phyloP scores from a whole-genome alignment of 2,888 invertebrate species.

The Apamea anceps region DNA sequence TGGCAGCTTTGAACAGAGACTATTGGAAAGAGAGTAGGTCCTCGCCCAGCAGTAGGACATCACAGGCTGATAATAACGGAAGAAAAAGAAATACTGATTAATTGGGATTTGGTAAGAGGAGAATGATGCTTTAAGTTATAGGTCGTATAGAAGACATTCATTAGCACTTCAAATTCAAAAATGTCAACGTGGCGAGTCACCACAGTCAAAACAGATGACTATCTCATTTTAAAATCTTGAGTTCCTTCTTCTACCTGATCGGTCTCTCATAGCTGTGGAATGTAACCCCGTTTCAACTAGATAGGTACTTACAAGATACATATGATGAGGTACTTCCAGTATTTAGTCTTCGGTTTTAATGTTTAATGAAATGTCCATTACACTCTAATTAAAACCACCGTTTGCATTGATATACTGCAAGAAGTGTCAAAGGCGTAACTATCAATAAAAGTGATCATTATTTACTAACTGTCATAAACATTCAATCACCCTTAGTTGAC shows the following conservation, averaged over 20 bases:
- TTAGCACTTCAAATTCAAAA: not conserved
- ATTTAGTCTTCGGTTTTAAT: conserved; percentile 1
- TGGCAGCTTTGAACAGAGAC: too few relatives aligned
- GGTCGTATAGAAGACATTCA: not conserved
- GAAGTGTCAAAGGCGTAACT: conserved; percentile 9
- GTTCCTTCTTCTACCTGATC: not conserved
- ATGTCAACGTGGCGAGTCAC: not conserved
- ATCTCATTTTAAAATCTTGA: not conserved
- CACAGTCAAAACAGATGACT: not conserved
- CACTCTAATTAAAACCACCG: conserved; percentile 4
- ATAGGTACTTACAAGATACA: not conserved
- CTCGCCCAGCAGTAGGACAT: too few relatives aligned
- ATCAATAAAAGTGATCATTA: conserved; percentile 25
- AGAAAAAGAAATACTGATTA: not conserved
- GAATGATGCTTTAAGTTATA: not conserved
- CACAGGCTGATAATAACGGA: too few relatives aligned
- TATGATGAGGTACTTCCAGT: too few relatives aligned
- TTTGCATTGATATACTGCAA: conserved; percentile 1
- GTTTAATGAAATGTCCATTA: conserved; percentile 4
- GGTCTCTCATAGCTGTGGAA: not conserved
- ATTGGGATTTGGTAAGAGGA: too few relatives aligned
- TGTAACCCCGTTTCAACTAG: not conserved
- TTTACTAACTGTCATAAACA: conserved; percentile 5
- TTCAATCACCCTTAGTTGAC: conserved; percentile 30
- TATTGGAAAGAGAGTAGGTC: too few relatives aligned